phyloP scores from a whole-genome alignment of 2,113 vertebrate genomes.

The Hippolais icterina region DNA sequence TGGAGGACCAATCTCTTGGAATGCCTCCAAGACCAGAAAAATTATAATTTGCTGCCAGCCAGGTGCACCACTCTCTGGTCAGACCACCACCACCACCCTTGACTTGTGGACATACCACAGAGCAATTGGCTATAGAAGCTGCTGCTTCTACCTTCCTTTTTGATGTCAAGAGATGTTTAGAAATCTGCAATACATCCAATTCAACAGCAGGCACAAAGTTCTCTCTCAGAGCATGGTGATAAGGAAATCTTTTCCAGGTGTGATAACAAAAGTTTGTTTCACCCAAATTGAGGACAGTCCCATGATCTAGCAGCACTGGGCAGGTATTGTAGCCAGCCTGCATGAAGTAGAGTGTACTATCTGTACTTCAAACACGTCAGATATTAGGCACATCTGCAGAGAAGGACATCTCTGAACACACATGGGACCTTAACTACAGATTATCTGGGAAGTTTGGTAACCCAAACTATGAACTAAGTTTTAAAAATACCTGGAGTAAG shows the following conservation, averaged over 20 bases:
- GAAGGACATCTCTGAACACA: neutral
- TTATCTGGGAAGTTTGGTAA: neutral
- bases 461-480: neutral
- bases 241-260: neutral
- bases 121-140: neutral
- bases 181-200: neutral
- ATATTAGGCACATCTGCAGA: neutral
- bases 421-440: neutral
- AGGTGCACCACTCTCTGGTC: neutral
- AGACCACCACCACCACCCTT: neutral
- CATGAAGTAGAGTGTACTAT: neutral
- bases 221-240: fast-evolving
- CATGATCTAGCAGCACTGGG: neutral
- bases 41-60: neutral
- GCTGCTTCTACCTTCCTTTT: neutral
- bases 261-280: neutral
- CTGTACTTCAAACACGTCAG: neutral
- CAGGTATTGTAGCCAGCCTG: neutral
- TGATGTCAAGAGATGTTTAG: neutral
- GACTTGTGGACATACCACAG: neutral
- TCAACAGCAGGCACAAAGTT: neutral
- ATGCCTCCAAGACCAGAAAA: neutral
- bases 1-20: neutral
- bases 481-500: neutral
- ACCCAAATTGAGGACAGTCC: neutral